Conservation (phyloP, 2,113 vertebrate species). For the Grammomys dolichurus region DNA sequence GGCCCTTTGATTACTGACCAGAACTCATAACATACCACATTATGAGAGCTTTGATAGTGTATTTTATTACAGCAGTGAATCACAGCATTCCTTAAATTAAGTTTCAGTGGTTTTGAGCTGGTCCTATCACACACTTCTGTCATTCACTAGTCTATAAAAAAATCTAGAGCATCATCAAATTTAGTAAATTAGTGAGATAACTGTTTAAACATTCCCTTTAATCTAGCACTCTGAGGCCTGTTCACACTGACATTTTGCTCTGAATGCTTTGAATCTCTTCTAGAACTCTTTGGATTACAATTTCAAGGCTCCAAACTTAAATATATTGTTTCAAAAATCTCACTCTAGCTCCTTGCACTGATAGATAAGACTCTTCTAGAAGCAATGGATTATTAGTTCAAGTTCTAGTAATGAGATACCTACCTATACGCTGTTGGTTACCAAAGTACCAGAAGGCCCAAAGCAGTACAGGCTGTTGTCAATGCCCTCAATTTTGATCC, state of each 20-base stretch:
- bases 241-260: neutral
- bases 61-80: neutral
- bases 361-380: neutral
- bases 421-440: neutral
- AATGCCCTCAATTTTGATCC: neutral
- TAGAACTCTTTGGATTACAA: neutral
- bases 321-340: neutral
- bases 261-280: neutral
- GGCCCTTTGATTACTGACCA: neutral
- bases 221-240: neutral
- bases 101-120: neutral
- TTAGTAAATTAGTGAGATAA: neutral
- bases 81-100: neutral
- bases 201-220: neutral
- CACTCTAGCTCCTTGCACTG: neutral
- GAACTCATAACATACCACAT: neutral
- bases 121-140: neutral
- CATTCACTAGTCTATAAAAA: neutral
- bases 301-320: neutral
- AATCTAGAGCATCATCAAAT: neutral
- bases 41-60: neutral
- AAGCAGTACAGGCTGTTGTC: neutral
- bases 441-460: neutral
- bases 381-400: neutral
- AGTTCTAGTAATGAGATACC: neutral